A percentile compares a stretch with the other conserved stretches of the same genome.
phyloP scores from a whole-genome alignment of 2,888 invertebrate genomes.

The Macrophya annulata region DNA sequence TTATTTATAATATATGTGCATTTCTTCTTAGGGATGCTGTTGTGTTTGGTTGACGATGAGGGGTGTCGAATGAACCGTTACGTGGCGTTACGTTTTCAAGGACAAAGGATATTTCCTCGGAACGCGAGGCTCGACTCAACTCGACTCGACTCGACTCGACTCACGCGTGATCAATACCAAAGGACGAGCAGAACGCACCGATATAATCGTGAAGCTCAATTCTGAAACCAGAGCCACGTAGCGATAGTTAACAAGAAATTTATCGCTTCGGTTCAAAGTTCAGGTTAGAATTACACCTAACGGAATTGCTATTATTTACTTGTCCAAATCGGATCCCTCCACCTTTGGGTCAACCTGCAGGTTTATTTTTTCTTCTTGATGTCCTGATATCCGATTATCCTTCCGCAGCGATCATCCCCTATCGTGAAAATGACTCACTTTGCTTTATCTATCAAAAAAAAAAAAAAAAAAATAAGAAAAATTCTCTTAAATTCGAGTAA shows the following conservation, averaged over 20 bases:
- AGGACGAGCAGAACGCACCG: constrained; percentile 37
- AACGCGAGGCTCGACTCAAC: background rate
- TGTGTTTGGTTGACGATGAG: constrained; percentile 13
- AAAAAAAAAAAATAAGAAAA: no score
- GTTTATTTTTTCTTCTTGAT: background rate
- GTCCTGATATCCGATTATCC: background rate
- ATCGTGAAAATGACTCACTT: no score
- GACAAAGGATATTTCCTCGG: constrained; percentile 18
- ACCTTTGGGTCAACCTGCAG: background rate
- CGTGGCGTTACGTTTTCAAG: constrained; percentile 15
- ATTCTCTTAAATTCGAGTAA: background rate
- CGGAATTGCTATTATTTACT: constrained; percentile 22
- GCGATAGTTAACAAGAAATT: constrained; percentile 37
- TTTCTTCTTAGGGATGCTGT: background rate
- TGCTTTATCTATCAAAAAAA: no score
- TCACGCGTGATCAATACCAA: constrained; percentile 54
- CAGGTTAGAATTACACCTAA: constrained; percentile 16
- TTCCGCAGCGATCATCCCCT: background rate
- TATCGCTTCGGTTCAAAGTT: constrained; percentile 15
- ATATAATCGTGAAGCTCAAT: constrained; percentile 20
- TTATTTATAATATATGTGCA: background rate
- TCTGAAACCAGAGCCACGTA: constrained; percentile 50
- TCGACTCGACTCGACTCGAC: constrained; percentile 13
- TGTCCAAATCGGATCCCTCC: background rate
- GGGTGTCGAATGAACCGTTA: constrained; percentile 37